phyloP scores from a whole-genome alignment of 2,888 invertebrate genomes.

The Trilocha varians region DNA sequence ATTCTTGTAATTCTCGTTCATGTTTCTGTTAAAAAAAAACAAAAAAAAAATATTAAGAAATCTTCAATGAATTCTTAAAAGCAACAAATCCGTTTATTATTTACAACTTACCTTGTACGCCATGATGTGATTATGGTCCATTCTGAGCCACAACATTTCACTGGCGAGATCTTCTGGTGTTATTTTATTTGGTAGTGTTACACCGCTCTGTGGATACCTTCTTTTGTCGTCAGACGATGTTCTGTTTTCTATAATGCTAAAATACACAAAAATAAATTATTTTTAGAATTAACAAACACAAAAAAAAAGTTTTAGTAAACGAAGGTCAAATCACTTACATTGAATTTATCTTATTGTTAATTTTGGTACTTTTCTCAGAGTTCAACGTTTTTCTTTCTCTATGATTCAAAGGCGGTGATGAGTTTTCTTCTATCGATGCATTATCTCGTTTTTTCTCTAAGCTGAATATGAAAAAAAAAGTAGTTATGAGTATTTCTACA shows the following conservation, averaged over 20 bases:
- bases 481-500: no score
- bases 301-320: no score
- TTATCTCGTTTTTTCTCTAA: conserved; percentile 16
- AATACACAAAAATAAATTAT: conserved; percentile 13
- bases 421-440: conserved; percentile 4
- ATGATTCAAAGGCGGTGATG: conserved; percentile 1
- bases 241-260: conserved; percentile 34
- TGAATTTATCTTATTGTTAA: conserved; percentile 11
- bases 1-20: conserved; percentile 35
- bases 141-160: conserved; percentile 60
- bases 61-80: neutral
- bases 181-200: conserved; percentile 57
- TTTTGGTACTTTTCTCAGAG: conserved; percentile 2
- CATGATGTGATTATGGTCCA: conserved; percentile 60
- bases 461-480: conserved; percentile 9
- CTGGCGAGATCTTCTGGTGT: conserved; percentile 62
- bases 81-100: neutral
- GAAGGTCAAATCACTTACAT: conserved; percentile 13
- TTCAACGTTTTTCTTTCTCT: conserved; percentile 5
- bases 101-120: conserved; percentile 36
- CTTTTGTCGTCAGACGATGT: conserved; percentile 48
- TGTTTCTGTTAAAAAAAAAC: conserved; percentile 29
- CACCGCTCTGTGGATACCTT: conserved; percentile 39
- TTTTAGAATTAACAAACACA: neutral
- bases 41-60: no score